Base-by-base conservation (phyloP, 2,888 invertebrate genomes). In the Suillia variegata region DNA sequence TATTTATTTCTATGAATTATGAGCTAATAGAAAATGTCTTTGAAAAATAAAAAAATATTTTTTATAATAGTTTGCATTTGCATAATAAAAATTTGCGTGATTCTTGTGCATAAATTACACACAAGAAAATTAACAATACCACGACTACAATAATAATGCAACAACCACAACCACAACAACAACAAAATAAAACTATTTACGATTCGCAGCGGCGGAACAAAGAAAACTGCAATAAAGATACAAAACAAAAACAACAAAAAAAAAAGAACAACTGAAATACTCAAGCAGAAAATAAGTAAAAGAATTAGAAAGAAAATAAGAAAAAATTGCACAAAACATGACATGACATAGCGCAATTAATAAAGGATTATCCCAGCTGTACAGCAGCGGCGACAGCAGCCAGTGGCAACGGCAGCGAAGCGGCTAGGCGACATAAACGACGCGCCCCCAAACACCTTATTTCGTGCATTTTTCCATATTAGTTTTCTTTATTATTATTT, bases 31-130 rank as follows among this genome's bases (percentile, higher is more conserved):
- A 26, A 26, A n/a, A n/a, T n/a, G n/a, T n/a, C n/a, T n/a, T n/a
- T n/a, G n/a, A n/a, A n/a, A n/a, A n/a, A n/a, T n/a, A 50, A 52
- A 38, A 38, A 13, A 38, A 13, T 10, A 13, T 38, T n/a, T 38
- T 38, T n/a, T 38, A 10, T 13, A 38, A 20, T 31, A 31, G 13
- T 24, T 17, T 34, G n/a, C 42, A 60, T 62, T 74, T 74, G 73
- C 73, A 73, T 73, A 72, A 70, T 71, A 73, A 66, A 73, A 66
- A 76, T 75, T 73, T 73, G 73, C 73, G 76, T 74, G 73, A 71
- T 71, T 74, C 67, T 59, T 67, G 75, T 68, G 70, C 73, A 74
- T 74, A 74, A 74, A 74, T 74, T 74, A 74, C 64, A 59, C 24
- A 55, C 22, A 53, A 24, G 21, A 15, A 53, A 21, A 21, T 38